These are phyloP conservation scores for Bellardia pandia DNA, from an alignment of 2,888 invertebrate genomes.

Conservation along the genomic window DNA sequence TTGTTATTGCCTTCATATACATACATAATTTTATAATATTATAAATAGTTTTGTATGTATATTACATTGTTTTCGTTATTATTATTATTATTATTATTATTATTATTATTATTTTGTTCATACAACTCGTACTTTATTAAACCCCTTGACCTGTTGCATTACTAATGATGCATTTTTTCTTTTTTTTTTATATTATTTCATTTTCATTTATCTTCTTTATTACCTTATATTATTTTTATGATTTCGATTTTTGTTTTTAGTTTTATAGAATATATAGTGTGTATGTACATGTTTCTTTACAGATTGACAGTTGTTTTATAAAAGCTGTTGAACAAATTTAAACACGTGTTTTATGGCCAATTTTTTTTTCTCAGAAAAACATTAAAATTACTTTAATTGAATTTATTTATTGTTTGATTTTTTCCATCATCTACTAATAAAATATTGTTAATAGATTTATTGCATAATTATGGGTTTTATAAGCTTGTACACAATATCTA, in stretches of 20 bases:
- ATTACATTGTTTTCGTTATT: no score
- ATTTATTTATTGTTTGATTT: constrained; percentile 61
- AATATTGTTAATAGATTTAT: constrained; percentile 69
- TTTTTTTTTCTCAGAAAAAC: constrained; percentile 8
- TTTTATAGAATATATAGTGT: constrained; percentile 55
- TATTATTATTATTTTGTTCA: no score
- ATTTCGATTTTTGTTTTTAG: constrained; percentile 39
- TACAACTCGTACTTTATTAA: constrained; percentile 36
- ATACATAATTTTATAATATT: no score
- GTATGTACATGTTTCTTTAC: constrained; percentile 15
- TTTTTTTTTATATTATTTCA: no score
- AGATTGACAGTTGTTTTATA: constrained; percentile 69
- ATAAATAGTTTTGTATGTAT: no score
- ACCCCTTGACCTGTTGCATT: constrained; percentile 72
- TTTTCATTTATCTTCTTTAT: neutral
- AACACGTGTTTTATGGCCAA: constrained; percentile 70
- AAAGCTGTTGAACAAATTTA: constrained; percentile 63
- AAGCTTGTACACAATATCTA: constrained; percentile 39
- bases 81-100: no score
- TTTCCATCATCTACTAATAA: constrained; percentile 43
- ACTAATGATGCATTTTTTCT: constrained; percentile 67
- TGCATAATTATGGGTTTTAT: constrained; percentile 67
- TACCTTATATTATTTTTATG: constrained; percentile 34
- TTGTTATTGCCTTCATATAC: no score
- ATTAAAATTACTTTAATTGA: constrained; percentile 64